Evolutionary conservation across 2,888 invertebrate species (phyloP).

Genomic region (Helicoverpa assulta): DNA sequence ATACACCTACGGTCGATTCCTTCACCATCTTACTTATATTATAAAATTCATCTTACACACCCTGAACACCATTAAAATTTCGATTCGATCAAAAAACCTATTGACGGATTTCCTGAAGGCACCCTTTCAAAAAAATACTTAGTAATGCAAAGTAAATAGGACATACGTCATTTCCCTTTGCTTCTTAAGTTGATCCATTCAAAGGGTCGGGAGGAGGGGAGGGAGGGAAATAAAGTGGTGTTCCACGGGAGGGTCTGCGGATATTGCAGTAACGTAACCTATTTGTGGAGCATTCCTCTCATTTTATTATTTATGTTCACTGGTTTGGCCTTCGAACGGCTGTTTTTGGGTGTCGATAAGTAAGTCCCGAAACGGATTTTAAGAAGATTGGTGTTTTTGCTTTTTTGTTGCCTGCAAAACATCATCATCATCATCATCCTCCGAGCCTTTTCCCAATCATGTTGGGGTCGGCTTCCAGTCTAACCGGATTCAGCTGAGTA

Average conservation of each 20-base stretch:
- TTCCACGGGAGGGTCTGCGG: conserved; percentile 71
- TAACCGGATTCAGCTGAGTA: no score
- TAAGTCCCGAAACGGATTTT: not conserved
- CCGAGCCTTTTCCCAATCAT: no score
- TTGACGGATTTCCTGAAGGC: not conserved
- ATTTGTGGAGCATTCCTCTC: conserved; percentile 59
- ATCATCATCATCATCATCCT: no score
- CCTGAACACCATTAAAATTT: no score
- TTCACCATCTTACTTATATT: no score
- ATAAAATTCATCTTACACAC: no score
- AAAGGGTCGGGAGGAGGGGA: conserved; percentile 71
- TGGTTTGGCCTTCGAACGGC: not conserved
- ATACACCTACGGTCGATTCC: no score
- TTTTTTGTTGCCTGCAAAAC: no score
- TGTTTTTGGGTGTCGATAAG: conserved; percentile 14
- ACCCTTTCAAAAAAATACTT: conserved; percentile 18
- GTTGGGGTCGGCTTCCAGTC: no score
- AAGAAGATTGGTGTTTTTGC: not conserved
- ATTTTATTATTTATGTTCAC: conserved; percentile 67
- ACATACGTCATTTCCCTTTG: conserved; percentile 30
- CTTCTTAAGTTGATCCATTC: conserved; percentile 38
- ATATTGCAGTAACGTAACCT: conserved; percentile 79
- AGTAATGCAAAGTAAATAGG: conserved; percentile 30
- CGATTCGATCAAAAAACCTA: no score
- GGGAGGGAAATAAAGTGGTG: conserved; percentile 74